Conservation (phyloP, 2,888 invertebrate genomes). For the Agrochola litura region DNA sequence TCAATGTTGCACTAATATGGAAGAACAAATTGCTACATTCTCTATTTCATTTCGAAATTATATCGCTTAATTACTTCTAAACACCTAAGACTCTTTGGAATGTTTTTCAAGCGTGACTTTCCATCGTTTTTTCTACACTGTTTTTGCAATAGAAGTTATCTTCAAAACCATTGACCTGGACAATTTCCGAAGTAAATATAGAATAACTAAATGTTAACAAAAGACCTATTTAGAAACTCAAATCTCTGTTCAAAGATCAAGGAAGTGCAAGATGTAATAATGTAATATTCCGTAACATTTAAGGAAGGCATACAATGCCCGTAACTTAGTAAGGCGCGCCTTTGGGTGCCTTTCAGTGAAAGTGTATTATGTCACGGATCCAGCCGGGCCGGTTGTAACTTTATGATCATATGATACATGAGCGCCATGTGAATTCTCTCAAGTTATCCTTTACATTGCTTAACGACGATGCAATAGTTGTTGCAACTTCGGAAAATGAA, state of each 20-base stretch:
- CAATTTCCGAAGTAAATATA: slow-evolving; percentile 12
- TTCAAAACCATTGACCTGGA: slow-evolving; percentile 43
- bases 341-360: slow-evolving; percentile 75
- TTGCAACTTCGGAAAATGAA: slow-evolving; percentile 43
- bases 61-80: slow-evolving; percentile 4
- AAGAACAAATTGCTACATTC: background rate
- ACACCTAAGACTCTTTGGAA: slow-evolving; percentile 1
- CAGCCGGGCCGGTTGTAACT: slow-evolving; percentile 65
- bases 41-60: background rate
- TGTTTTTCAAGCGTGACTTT: slow-evolving; percentile 19
- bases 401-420: slow-evolving; percentile 47
- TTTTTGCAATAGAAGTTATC: slow-evolving; percentile 21
- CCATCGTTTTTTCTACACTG: background rate
- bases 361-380: slow-evolving; percentile 81
- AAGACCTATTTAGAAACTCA: slow-evolving; percentile 42
- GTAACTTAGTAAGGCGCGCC: slow-evolving; percentile 60
- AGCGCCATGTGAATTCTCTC: slow-evolving; percentile 22
- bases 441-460: slow-evolving; percentile 36
- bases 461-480: slow-evolving; percentile 18
- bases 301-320: slow-evolving; percentile 57
- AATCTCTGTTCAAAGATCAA: slow-evolving; percentile 47
- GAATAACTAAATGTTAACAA: slow-evolving; percentile 33
- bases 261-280: slow-evolving; percentile 53
- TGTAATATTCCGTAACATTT: slow-evolving; percentile 54
- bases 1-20: background rate